Percentiles rank a stretch among this genome's conserved stretches.
phyloP scores from a whole-genome alignment of 2,113 vertebrate species.

The Enhydra lutris region DNA sequence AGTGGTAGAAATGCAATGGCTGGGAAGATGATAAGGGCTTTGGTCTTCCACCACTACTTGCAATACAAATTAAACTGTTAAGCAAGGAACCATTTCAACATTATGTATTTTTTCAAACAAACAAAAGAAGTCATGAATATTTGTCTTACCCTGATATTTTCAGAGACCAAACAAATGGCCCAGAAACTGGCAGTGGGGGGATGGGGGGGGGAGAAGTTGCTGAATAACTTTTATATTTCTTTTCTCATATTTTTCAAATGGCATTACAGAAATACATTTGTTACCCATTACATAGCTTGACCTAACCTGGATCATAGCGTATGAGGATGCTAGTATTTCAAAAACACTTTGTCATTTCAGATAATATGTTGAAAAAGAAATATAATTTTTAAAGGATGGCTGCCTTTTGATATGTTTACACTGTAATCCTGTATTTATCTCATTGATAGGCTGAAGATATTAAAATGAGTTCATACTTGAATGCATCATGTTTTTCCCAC shows the following conservation, averaged over 20 bases:
- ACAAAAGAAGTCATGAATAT: slow-evolving; percentile 51
- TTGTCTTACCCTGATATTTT: slow-evolving; percentile 67
- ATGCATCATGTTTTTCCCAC: neutral
- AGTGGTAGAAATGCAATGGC: neutral
- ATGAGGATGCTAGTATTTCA: slow-evolving; percentile 64
- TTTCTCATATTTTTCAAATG: slow-evolving; percentile 60
- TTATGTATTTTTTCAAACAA: slow-evolving; percentile 44
- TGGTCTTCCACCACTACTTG: slow-evolving; percentile 20
- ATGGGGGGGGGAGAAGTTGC: neutral
- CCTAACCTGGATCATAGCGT: slow-evolving; percentile 66
- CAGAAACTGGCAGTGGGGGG: slow-evolving; percentile 7
- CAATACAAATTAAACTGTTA: slow-evolving; percentile 47
- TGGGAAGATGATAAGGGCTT: slow-evolving; percentile 38
- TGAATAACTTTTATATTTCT: slow-evolving; percentile 66
- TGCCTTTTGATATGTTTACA: slow-evolving; percentile 47
- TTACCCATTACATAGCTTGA: slow-evolving; percentile 54
- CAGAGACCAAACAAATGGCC: slow-evolving; percentile 75
- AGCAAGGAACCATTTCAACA: neutral
- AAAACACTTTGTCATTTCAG: slow-evolving; percentile 68
- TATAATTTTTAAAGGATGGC: neutral
- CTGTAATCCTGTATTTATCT: slow-evolving; percentile 33
- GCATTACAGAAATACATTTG: slow-evolving; percentile 48
- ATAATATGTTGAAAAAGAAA: slow-evolving; percentile 41
- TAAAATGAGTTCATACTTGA: slow-evolving; percentile 33
- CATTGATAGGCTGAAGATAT: slow-evolving; percentile 41